Conservation (phyloP, 2,113 vertebrate genomes). For the Cyrtonyx montezumae region DNA sequence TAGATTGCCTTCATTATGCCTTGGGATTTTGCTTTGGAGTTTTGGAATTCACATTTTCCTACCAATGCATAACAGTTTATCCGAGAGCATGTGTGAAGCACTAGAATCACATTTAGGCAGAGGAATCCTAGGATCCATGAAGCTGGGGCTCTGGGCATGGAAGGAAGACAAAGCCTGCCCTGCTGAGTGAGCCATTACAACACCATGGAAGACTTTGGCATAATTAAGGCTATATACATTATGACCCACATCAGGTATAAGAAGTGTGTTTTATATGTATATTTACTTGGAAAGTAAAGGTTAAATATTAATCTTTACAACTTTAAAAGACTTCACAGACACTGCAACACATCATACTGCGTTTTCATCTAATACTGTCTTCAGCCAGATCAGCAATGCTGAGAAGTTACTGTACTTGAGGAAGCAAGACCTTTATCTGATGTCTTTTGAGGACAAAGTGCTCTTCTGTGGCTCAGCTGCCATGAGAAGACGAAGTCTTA, state of each 20-base stretch:
- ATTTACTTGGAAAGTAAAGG: not conserved
- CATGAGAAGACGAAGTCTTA: not conserved
- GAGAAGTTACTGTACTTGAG: not conserved
- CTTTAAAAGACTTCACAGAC: not conserved
- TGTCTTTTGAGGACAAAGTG: constrained; percentile 39
- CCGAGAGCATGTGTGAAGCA: not conserved
- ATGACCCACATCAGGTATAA: not conserved
- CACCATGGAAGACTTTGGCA: not conserved
- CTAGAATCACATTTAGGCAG: not conserved
- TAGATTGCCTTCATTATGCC: not conserved
- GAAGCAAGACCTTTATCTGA: not conserved
- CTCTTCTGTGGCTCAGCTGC: not conserved
- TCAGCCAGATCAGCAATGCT: constrained; percentile 16
- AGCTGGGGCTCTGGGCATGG: fast-evolving
- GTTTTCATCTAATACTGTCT: constrained; percentile 20
- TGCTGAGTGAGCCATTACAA: not conserved
- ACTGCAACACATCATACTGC: not conserved
- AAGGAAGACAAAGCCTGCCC: not conserved
- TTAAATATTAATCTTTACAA: constrained; percentile 69
- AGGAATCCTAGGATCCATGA: not conserved
- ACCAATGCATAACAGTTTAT: not conserved
- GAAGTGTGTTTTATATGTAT: not conserved
- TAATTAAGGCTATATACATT: not conserved
- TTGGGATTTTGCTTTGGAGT: not conserved
- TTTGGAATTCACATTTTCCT: not conserved